Percentiles rank a stretch among this genome's conserved stretches.
Conservation (phyloP, 2,797 vertebrate genomes). For the Hylomyscus alleni region DNA sequence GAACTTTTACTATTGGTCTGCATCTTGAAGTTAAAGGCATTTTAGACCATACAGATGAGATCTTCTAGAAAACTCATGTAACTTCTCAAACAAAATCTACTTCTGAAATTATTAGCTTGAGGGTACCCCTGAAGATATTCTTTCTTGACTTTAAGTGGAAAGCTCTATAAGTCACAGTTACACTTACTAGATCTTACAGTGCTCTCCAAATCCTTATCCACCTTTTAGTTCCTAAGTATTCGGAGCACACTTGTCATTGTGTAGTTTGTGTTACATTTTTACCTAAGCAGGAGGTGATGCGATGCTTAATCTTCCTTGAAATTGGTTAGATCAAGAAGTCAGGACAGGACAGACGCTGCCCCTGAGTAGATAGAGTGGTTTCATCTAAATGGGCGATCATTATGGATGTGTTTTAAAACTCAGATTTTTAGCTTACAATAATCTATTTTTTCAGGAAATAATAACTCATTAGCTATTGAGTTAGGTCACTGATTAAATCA, state of each 20-base stretch:
- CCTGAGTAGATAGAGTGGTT: background rate
- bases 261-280: background rate
- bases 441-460: background rate
- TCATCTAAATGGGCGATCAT: background rate
- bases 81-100: background rate
- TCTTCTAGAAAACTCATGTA: background rate
- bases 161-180: background rate
- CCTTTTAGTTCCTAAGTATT: background rate
- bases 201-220: background rate
- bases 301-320: background rate
- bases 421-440: background rate
- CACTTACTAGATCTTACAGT: background rate
- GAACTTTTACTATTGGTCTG: background rate
- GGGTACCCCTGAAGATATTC: background rate
- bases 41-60: background rate
- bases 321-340: background rate
- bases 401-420: slow-evolving; percentile 12
- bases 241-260: background rate
- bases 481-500: slow-evolving; percentile 16
- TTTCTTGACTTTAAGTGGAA: background rate
- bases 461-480: background rate
- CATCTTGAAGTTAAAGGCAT: background rate
- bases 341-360: too few species aligned
- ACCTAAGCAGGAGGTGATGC: background rate
- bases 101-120: background rate